Evolutionary conservation across 2,113 vertebrate genomes (phyloP).

Genomic region (Todiramphus chloris): DNA sequence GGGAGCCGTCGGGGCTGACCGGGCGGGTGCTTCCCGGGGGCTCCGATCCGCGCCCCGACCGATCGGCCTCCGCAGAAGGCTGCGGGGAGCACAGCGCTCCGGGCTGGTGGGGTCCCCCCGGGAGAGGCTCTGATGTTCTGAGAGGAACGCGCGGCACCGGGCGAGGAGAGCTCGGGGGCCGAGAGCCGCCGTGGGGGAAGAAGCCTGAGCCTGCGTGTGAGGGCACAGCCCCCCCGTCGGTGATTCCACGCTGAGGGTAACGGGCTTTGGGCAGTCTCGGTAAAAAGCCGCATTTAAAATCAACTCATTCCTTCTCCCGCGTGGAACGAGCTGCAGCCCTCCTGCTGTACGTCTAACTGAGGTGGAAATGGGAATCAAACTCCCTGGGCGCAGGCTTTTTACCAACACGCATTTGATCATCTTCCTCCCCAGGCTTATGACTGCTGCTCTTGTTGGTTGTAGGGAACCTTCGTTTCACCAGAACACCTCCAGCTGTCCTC

Average conservation of each 20-base stretch:
- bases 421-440: background rate
- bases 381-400: background rate
- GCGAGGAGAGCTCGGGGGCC: background rate
- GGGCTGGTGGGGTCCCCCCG: rapidly evolving
- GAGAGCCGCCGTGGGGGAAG: rapidly evolving
- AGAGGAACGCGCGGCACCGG: rapidly evolving
- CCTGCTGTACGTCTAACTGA: background rate
- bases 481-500: background rate
- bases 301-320: background rate
- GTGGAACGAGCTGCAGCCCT: rapidly evolving
- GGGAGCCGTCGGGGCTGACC: background rate
- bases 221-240: background rate
- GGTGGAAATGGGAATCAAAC: background rate
- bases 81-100: rapidly evolving
- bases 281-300: background rate
- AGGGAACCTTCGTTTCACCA: background rate
- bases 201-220: background rate
- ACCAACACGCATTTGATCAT: background rate
- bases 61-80: background rate
- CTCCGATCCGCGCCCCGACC: rapidly evolving
- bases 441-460: rapidly evolving
- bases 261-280: background rate
- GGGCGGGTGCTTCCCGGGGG: background rate
- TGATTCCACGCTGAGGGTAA: rapidly evolving
- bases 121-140: rapidly evolving